phyloP scores from a whole-genome alignment of 2,113 vertebrate species.

The Dissostichus mawsoni region DNA sequence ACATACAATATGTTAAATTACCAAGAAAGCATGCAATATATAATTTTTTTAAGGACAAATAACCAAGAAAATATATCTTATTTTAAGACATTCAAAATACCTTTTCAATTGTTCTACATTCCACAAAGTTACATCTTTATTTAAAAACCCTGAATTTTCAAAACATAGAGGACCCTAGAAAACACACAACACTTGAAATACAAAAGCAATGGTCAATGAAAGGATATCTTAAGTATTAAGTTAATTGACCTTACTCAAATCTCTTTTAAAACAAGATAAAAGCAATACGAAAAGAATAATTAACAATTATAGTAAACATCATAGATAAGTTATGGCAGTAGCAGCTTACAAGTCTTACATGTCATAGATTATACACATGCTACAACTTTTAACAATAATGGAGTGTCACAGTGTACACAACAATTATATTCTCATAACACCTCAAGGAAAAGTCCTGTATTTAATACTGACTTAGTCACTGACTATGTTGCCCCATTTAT shows the following conservation, averaged over 20 bases:
- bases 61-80: not conserved
- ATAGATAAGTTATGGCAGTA: not conserved
- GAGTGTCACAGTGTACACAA: slow-evolving; percentile 26
- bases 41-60: not conserved
- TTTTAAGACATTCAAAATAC: slow-evolving; percentile 11
- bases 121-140: slow-evolving; percentile 1
- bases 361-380: slow-evolving; percentile 10
- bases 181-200: not conserved
- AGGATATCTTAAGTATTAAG: not conserved
- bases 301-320: not conserved
- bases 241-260: not conserved
- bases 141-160: not conserved
- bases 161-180: not conserved
- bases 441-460: not conserved
- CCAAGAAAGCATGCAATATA: slow-evolving; percentile 40
- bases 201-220: not conserved
- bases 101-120: not conserved
- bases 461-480: not conserved
- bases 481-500: not conserved
- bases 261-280: not conserved
- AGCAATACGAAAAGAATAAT: not conserved
- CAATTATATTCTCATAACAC: slow-evolving; percentile 21
- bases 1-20: not conserved
- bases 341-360: slow-evolving; percentile 10
- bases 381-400: slow-evolving; percentile 33